Evolutionary conservation across 1,140 invertebrate genomes (phyloP), one percentile per base, ranked within the genome.

Genomic region (Drosophila sp.): DNA sequence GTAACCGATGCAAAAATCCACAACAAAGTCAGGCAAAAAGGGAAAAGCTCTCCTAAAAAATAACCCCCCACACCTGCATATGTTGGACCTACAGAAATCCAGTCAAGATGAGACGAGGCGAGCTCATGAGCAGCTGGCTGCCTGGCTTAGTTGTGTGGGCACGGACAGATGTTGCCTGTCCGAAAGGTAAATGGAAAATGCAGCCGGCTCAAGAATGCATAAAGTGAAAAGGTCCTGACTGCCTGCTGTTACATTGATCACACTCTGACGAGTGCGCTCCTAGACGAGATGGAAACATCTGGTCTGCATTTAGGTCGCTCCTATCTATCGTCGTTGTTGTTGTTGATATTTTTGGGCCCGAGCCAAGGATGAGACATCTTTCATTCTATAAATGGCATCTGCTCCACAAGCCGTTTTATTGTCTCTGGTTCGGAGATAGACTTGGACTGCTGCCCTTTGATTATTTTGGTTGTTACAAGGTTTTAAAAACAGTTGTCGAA

Each of bases 241-340:
- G 63, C 27, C 76, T 79, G 76, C 76, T 79, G 76, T 72, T 79
- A 76, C 76, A 78, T 79, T 79, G 76, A 79, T 79, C 72, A 17
- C 60, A 35, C 32, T 25, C 54, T 25, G 27, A 55, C 23, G 33
- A 29, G 23, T 4, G n/a, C 17, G n/a, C 17, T 32, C 35, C 40
- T 11, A 25, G 57, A 60, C 54, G 58, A 57, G 38, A 56, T 63
- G 40, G 30, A 66, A 60, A 72, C 76, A 78, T 78, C 75, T 79
- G 75, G 50, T 32, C 4, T 41, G 23, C 3, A 7, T 10, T 8
- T 8, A 35, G 7, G 54, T 57, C 66, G 54, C 38, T 30, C 23
- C 1, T 8, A 50, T 6, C 25, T 8, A 6, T 25, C 3, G 25
- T 27, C 44, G 10, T 50, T 50, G 44, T 50, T 47, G 44, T 47